phyloP scores from a whole-genome alignment of 1,140 invertebrate species.

The Bombus affinis region DNA sequence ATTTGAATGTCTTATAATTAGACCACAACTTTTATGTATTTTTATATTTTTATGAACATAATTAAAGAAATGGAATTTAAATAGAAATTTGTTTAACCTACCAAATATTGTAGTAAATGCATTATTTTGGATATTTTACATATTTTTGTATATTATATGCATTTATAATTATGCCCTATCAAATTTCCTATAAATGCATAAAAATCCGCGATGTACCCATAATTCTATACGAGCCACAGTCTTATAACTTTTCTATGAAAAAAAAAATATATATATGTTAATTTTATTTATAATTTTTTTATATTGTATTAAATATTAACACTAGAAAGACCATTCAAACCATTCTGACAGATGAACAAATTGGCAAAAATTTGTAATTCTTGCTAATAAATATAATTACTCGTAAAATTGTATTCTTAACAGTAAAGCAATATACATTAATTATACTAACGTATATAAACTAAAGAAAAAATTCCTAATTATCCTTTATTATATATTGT shows the following conservation, averaged over 20 bases:
- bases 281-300: neutral
- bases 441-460: neutral
- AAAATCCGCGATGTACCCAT: too few species aligned
- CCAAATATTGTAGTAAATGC: too few species aligned
- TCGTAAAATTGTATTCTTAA: neutral
- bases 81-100: too few species aligned
- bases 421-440: neutral
- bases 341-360: neutral
- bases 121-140: too few species aligned
- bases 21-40: too few species aligned
- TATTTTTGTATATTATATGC: too few species aligned
- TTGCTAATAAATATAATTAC: neutral
- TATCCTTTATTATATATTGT: neutral
- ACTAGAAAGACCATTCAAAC: too few species aligned
- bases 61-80: too few species aligned
- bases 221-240: too few species aligned
- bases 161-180: too few species aligned
- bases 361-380: neutral
- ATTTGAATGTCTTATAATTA: neutral
- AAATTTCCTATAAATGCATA: too few species aligned
- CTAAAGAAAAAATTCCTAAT: neutral
- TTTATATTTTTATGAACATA: too few species aligned
- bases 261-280: neutral
- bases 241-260: neutral
- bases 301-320: neutral